These are phyloP conservation scores for Euplexia lucipara DNA, from an alignment of 2,888 invertebrate species.

Conservation along the genomic window DNA sequence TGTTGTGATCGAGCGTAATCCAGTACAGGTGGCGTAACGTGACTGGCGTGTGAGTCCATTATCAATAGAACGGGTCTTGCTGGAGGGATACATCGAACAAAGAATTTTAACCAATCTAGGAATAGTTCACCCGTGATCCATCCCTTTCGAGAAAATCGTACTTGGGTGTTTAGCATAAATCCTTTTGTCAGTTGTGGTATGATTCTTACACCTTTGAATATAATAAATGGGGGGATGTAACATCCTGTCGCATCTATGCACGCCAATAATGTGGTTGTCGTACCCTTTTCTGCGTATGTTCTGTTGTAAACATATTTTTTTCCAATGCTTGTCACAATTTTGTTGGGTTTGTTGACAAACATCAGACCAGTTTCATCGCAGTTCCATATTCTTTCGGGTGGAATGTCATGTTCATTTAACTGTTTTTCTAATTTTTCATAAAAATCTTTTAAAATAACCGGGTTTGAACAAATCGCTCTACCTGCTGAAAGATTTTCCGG, in stretches of 20 bases:
- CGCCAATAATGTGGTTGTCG: conserved; percentile 49
- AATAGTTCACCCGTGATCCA: conserved; percentile 61
- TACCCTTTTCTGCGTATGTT: conserved; percentile 53
- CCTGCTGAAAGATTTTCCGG: conserved; percentile 37
- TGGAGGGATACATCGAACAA: conserved; percentile 51
- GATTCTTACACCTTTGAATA: conserved; percentile 55
- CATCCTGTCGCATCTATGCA: conserved; percentile 39
- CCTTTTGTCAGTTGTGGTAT: conserved; percentile 46
- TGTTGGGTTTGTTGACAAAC: conserved; percentile 48
- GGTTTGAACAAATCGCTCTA: conserved; percentile 35
- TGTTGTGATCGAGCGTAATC: conserved; percentile 38
- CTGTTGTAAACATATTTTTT: conserved; percentile 51
- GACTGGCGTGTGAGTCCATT: conserved; percentile 60
- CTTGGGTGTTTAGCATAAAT: conserved; percentile 57
- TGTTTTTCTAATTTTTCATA: conserved; percentile 26
- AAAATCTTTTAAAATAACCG: conserved; percentile 35
- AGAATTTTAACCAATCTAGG: conserved; percentile 58
- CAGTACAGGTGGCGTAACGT: conserved; percentile 47
- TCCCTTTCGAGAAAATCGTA: conserved; percentile 57
- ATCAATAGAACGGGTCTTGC: conserved; percentile 53
- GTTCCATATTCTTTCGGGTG: conserved; percentile 49
- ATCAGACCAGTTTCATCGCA: conserved; percentile 58
- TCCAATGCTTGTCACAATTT: conserved; percentile 46
- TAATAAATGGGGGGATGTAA: conserved; percentile 41
- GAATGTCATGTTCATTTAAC: conserved; percentile 32